These are phyloP conservation scores for Palythoa heliodiscus DNA, from an alignment of 92 coral and sea anemone genomes.

Conservation along the genomic window DNA sequence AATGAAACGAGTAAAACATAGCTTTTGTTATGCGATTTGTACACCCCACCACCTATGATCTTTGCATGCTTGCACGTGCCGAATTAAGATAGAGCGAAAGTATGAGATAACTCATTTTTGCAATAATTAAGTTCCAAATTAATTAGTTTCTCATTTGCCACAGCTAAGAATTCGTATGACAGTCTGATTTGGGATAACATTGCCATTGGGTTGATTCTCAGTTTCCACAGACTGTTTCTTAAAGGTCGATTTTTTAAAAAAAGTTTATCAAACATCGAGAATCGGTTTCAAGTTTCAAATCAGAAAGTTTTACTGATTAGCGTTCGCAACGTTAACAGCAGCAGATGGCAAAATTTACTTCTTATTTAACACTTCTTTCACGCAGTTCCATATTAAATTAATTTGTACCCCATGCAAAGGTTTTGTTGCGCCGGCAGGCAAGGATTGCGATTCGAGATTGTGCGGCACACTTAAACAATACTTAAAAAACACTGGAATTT, in stretches of 20 bases:
- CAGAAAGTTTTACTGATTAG: neutral
- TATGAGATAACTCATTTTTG: neutral
- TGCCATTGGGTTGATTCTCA: neutral
- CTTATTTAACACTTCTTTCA: conserved; percentile 7
- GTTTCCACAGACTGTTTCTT: neutral
- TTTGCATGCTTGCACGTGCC: conserved; percentile 36
- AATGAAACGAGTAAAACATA: conserved; percentile 23
- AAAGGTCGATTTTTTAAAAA: neutral
- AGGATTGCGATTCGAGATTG: conserved; percentile 8
- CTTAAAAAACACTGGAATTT: conserved; percentile 11
- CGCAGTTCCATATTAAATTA: conserved; percentile 50
- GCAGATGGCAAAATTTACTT: conserved; percentile 25
- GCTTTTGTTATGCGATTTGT: conserved; percentile 33
- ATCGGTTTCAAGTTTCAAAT: neutral
- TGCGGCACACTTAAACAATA: conserved; percentile 12
- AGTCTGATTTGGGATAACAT: neutral
- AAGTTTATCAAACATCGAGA: neutral
- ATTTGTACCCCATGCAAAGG: conserved; percentile 80
- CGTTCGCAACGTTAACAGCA: neutral
- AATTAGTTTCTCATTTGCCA: conserved; percentile 35
- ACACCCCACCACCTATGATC: conserved; percentile 16
- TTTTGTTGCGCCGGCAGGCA: conserved; percentile 66
- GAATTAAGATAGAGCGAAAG: neutral
- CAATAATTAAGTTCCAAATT: conserved; percentile 40
- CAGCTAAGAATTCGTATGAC: conserved; percentile 13